Conservation (phyloP, 2,888 invertebrate species). For the Ischnus inquisitorius region DNA sequence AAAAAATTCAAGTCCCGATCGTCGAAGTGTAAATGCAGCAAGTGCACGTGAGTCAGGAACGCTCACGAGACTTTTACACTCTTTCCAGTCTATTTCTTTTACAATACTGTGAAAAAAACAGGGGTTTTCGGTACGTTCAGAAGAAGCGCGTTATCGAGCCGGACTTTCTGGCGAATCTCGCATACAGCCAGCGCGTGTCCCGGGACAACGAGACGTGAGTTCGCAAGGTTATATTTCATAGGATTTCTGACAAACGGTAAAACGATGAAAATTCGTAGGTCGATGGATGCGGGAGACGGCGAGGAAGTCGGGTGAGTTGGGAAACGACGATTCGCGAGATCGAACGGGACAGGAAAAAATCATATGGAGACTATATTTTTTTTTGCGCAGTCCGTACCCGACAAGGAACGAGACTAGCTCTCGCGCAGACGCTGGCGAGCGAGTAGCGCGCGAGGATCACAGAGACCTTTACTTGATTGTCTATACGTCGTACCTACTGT, state of each 20-base stretch:
- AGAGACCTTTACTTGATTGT: slow-evolving; percentile 74
- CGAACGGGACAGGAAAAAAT: not conserved
- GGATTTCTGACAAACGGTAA: not conserved
- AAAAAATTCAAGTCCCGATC: slow-evolving; percentile 40
- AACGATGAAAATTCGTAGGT: slow-evolving; percentile 33
- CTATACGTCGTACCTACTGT: slow-evolving; percentile 71
- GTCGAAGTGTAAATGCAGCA: slow-evolving; percentile 69
- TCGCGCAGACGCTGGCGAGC: slow-evolving; percentile 34
- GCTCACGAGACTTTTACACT: not conserved
- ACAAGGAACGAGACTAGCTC: slow-evolving; percentile 52
- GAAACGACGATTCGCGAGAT: not conserved
- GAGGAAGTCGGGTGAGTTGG: slow-evolving; percentile 65
- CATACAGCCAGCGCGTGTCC: slow-evolving; percentile 63
- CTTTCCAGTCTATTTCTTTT: not conserved
- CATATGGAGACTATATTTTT: slow-evolving; percentile 17
- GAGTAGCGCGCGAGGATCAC: slow-evolving; percentile 59
- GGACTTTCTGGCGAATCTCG: slow-evolving; percentile 68
- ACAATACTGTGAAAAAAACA: slow-evolving; percentile 14
- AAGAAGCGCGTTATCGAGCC: slow-evolving; percentile 66
- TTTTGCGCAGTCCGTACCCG: slow-evolving; percentile 57
- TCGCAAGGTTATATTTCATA: not conserved
- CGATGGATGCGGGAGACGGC: slow-evolving; percentile 55
- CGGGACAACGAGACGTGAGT: slow-evolving; percentile 61
- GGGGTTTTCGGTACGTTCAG: slow-evolving; percentile 58
- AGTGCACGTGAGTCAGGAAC: slow-evolving; percentile 69